Base-by-base conservation (phyloP, 1,140 invertebrate species). In the Drosophila tsacasi region DNA sequence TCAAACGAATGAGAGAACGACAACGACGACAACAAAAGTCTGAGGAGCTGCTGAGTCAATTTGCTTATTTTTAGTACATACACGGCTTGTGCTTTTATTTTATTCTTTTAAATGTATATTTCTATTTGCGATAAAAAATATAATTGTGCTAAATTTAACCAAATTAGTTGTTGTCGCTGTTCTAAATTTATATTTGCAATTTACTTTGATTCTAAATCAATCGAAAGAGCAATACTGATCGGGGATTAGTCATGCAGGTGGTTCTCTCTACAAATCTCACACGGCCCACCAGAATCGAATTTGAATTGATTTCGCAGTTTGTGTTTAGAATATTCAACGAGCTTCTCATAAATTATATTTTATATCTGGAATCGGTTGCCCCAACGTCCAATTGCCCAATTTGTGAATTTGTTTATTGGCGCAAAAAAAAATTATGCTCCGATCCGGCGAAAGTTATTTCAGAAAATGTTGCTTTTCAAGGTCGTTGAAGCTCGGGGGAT, bases 181-280 rank as follows among this genome's bases (percentile, higher is more conserved):
- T 65, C 83, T 87, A 87, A 89, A 77, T 80, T 67, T 87, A 80
- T 63, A 75, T 67, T 64, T 76, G 75, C 76, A 76, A 55, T 80
- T 83, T 75, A 84, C 77, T 87, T 81, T 65, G 65, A 44, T 66
- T 68, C 42, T 19, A 19, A 62, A 44, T 68, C 67, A 54, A 72
- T 47, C 23, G 49, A 50, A 35, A 55, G 49, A 50, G 39, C 27
- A 60, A 23, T 60, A 32, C 42, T 39, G 58, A 49, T 60, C 63
- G 32, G 37, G 47, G 54, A 89, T 87, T 87, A 87, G 84, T 87
- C 83, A 87, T 83, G 76, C 83, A 87, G 83, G 83, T 87, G 84
- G 81, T 87, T 89, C 55, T 76, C 59, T 57, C 46, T 9, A 9
- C 37, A 27, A 8, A 47, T 60, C 30, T 27, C 40, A 35, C 42